These are phyloP conservation scores for Lepas anatifera DNA, from an alignment of 2,888 invertebrate species.

Conservation along the genomic window DNA sequence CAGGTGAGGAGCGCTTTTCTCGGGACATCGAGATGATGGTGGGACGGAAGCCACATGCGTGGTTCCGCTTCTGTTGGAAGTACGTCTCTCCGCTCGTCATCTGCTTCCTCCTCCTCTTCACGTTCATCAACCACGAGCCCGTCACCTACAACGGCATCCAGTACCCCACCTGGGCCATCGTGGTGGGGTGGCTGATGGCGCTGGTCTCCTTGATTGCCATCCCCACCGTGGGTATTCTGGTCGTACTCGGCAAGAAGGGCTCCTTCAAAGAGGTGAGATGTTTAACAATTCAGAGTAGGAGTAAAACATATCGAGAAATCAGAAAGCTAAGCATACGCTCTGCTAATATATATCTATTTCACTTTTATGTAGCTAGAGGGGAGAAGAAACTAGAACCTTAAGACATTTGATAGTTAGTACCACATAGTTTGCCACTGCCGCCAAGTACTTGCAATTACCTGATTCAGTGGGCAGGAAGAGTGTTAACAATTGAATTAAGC, in stretches of 20 bases:
- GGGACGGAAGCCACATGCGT: conserved; percentile 38
- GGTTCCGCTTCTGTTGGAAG: conserved; percentile 51
- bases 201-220: conserved; percentile 58
- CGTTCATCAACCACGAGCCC: conserved; percentile 45
- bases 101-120: conserved; percentile 52
- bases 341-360: too few relatives aligned
- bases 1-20: conserved; percentile 42
- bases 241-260: neutral
- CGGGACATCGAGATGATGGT: conserved; percentile 59
- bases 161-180: conserved; percentile 47
- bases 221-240: conserved; percentile 46
- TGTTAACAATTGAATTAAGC: too few relatives aligned
- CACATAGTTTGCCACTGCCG: too few relatives aligned
- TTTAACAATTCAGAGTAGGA: too few relatives aligned
- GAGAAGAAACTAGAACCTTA: too few relatives aligned
- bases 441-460: too few relatives aligned
- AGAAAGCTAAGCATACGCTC: too few relatives aligned
- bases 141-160: conserved; percentile 43
- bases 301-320: too few relatives aligned
- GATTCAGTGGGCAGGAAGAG: too few relatives aligned
- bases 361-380: too few relatives aligned
- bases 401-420: too few relatives aligned
- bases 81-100: conserved; percentile 58
- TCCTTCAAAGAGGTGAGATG: conserved; percentile 26
- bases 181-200: conserved; percentile 52